These are phyloP conservation scores for Panthera tigris DNA, from an alignment of 2,113 vertebrate genomes.

Conservation along the genomic window DNA sequence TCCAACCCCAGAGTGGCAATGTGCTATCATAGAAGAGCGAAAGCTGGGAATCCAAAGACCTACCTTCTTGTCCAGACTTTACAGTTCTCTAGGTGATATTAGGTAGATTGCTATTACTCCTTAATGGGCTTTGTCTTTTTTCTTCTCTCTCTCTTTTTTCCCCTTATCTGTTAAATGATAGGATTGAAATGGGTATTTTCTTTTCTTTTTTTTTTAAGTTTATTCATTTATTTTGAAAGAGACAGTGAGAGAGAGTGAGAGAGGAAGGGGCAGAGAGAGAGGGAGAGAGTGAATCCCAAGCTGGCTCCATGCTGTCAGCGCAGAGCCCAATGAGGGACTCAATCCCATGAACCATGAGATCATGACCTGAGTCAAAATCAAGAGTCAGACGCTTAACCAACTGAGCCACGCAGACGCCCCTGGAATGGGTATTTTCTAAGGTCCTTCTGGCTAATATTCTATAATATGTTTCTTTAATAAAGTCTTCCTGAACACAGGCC, in stretches of 20 bases:
- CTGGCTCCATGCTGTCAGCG: no score
- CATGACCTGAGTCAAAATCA: no score
- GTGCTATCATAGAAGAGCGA: background rate
- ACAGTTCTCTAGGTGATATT: background rate
- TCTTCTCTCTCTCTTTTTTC: background rate
- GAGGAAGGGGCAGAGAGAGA: no score
- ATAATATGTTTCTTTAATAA: background rate
- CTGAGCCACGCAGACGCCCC: no score
- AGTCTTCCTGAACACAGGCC: background rate
- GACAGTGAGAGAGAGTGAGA: no score
- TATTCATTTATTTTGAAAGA: no score
- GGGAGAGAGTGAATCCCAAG: no score
- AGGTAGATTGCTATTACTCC: background rate
- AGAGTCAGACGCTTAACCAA: no score
- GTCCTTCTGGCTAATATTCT: background rate
- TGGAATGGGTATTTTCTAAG: background rate
- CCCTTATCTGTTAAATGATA: background rate
- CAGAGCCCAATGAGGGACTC: no score
- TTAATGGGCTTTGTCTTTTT: background rate
- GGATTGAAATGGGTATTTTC: background rate
- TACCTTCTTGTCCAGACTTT: background rate
- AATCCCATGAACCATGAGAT: no score
- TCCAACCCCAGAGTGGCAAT: background rate
- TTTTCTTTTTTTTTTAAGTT: no score
- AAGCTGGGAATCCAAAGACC: background rate